phyloP scores from a whole-genome alignment of 1,140 invertebrate genomes.

The Lithobius niger region DNA sequence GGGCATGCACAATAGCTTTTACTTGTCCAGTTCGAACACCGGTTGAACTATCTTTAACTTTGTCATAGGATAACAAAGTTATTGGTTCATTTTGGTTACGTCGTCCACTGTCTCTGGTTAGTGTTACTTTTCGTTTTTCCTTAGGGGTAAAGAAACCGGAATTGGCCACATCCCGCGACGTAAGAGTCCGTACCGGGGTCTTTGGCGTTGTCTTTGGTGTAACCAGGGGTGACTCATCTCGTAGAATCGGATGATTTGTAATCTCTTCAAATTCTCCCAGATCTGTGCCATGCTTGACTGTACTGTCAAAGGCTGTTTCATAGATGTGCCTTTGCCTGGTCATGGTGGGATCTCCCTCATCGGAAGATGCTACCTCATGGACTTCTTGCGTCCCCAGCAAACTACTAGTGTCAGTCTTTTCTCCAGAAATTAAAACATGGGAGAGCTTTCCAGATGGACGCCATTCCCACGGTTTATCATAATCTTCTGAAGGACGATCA shows the following conservation, averaged over 20 bases:
- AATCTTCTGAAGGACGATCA: too few species aligned
- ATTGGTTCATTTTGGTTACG: background rate
- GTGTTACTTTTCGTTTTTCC: constrained; percentile 16
- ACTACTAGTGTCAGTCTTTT: background rate
- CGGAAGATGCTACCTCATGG: background rate
- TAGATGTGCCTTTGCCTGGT: constrained; percentile 49
- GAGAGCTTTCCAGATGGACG: background rate
- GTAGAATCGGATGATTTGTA: constrained; percentile 58
- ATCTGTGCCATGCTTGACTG: constrained; percentile 66
- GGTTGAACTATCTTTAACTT: background rate
- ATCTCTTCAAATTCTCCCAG: constrained; percentile 47
- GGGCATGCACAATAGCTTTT: constrained; percentile 2
- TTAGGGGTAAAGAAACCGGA: constrained; percentile 11
- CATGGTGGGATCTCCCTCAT: background rate
- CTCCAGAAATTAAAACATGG: background rate
- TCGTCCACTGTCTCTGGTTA: constrained; percentile 8
- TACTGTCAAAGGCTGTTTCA: constrained; percentile 78
- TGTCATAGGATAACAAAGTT: background rate
- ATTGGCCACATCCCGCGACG: constrained; percentile 9
- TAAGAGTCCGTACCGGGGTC: background rate
- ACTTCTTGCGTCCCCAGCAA: background rate
- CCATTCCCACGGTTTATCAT: background rate
- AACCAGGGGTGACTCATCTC: constrained; percentile 6
- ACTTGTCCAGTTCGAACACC: background rate
- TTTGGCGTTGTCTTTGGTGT: background rate